Base-by-base conservation (phyloP, 2,797 vertebrate genomes). In the Chloroceryle inda region DNA sequence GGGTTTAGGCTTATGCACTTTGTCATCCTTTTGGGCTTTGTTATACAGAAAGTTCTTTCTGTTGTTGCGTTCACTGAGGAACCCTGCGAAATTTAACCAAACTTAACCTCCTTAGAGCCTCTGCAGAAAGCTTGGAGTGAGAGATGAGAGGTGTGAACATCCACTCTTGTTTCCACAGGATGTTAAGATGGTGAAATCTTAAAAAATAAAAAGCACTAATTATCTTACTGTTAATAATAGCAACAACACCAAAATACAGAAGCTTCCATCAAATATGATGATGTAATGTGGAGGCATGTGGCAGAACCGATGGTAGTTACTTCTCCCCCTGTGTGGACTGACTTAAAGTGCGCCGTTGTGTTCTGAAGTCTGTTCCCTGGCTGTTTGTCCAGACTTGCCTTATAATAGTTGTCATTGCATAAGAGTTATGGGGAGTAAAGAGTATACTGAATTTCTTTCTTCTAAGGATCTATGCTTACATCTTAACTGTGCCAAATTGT, bases 371-470 rank as follows among this genome's bases (percentile, higher is more conserved):
- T 84, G 17, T 76, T 92, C 64, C 23, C 55, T 50, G 24, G 38
- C 29, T 84, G 73, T 91, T 78, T 96, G 96, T 96, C 94, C 63
- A 50, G 92, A 18, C 92, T 95, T 96, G 96, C 74, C 87, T 61
- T 78, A 6, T 37, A 85, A 85, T 72, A 75, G 84, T 49, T 92
- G 75, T 31, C 85, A 62, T 89, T 95, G 89, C 91, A 9, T 86
- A 76, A 90, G 85, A 87, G 75, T 37, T 75, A 6, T 2, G 2
- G 64, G 85, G 49, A 89, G 91, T 63, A 82, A 81, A 72, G 61
- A 85, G 64, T 9, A 0, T 55, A 68, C 47, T 7, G 75, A 59
- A 50, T 33, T 92, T 92, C 64, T 72, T 49, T 83, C 68, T 79
- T 75, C 45, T 71, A 5, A 66, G 66, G 69, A 56, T 91, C 59